Conservation (phyloP, 2,113 vertebrate species). For the Hyaena hyaena region DNA sequence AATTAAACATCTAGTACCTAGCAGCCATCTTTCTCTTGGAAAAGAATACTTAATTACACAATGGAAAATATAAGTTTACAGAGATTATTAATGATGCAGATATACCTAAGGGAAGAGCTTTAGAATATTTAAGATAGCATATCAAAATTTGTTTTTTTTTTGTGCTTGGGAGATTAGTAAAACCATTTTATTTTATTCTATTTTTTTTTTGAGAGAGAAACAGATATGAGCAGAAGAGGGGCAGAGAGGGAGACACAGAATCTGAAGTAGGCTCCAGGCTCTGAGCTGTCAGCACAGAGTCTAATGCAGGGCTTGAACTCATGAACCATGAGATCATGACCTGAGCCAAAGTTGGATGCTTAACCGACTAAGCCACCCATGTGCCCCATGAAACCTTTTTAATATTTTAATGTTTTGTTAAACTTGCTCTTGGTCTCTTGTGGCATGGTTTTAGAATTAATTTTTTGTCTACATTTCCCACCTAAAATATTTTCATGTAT, state of each 20-base stretch:
- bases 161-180: not conserved
- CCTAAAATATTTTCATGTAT: conserved; percentile 9
- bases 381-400: not conserved
- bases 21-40: not conserved
- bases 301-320: too few species aligned
- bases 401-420: not conserved
- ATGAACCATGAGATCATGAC: too few species aligned
- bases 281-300: too few species aligned
- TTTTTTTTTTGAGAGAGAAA: too few species aligned
- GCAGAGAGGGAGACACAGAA: too few species aligned
- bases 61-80: not conserved
- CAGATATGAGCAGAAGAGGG: too few species aligned
- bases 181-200: not conserved
- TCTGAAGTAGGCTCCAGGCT: too few species aligned
- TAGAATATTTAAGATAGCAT: conserved; percentile 9
- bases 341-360: too few species aligned
- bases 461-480: conserved; percentile 29
- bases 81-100: not conserved
- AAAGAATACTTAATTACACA: conserved; percentile 41
- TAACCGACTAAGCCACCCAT: too few species aligned
- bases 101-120: not conserved
- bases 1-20: not conserved
- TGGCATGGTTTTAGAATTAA: not conserved
- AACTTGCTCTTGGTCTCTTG: not conserved
- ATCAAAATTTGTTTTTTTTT: not conserved